Conservation (phyloP, 1,140 invertebrate species). For the fruit fly (Drosophila melanogaster) region DNA sequence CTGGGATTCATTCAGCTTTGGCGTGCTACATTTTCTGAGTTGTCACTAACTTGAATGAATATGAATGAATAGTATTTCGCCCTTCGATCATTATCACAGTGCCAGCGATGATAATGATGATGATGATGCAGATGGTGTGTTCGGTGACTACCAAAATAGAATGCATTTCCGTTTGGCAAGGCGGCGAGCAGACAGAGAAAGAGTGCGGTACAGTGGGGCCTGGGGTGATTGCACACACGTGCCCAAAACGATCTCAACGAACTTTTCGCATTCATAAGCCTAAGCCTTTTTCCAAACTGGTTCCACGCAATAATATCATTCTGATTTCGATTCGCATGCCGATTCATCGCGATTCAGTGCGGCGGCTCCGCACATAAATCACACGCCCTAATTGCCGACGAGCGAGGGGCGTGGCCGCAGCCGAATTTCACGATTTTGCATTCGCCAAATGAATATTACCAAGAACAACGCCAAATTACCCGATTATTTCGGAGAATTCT, state of each 20-base stretch:
- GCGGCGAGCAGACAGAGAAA: background rate
- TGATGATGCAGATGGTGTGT: constrained; percentile 37
- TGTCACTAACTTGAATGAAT: constrained; percentile 45
- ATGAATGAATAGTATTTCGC: constrained; percentile 54
- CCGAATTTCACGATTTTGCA: constrained; percentile 26
- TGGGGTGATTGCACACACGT: constrained; percentile 35
- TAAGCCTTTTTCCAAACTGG: constrained; percentile 20
- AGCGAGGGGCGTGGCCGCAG: constrained; percentile 3
- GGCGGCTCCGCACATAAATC: constrained; percentile 56
- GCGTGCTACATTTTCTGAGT: constrained; percentile 18
- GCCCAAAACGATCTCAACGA: constrained; percentile 23
- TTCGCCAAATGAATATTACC: constrained; percentile 31
- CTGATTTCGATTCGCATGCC: constrained; percentile 28
- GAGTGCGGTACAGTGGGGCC: background rate
- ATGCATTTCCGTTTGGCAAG: constrained; percentile 78
- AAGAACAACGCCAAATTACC: constrained; percentile 39
- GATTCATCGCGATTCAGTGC: constrained; percentile 47
- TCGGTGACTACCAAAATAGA: constrained; percentile 69
- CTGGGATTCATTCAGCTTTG: constrained; percentile 78
- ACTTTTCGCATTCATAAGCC: constrained; percentile 19
- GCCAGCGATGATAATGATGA: constrained; percentile 26
- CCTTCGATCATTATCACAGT: constrained; percentile 16
- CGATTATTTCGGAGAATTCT: constrained; percentile 33
- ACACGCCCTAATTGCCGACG: constrained; percentile 45
- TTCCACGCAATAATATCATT: constrained; percentile 29